These are phyloP conservation scores for Gallinago jamesoni DNA, from an alignment of 2,113 vertebrate species.

Conservation along the genomic window DNA sequence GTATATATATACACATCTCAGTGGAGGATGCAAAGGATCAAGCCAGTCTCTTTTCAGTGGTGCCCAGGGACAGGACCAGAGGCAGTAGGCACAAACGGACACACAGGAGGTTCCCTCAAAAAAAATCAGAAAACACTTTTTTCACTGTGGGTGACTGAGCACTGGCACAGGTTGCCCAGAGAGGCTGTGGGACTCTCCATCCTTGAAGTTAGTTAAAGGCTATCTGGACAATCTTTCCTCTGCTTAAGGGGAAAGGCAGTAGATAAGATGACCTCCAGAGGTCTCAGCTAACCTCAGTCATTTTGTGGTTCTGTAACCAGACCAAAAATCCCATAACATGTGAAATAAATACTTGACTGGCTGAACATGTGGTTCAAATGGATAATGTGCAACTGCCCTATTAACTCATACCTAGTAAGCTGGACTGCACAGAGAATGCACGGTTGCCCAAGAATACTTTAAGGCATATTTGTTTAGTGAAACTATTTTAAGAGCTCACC, in stretches of 20 bases:
- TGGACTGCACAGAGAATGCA: neutral
- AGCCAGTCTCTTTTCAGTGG: neutral
- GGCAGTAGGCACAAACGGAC: neutral
- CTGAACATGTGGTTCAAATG: neutral
- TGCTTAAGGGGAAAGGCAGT: neutral
- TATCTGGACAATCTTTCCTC: neutral
- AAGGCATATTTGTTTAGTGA: neutral
- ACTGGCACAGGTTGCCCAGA: neutral
- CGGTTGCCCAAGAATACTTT: neutral
- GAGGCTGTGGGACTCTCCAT: neutral
- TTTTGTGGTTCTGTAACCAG: neutral
- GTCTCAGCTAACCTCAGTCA: neutral
- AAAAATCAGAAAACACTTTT: neutral
- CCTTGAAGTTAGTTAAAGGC: neutral
- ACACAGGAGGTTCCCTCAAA: neutral
- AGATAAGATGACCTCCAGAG: neutral
- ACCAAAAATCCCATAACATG: neutral
- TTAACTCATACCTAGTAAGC: neutral
- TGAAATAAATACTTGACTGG: neutral
- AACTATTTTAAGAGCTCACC: conserved; percentile 7
- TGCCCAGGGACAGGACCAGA: neutral
- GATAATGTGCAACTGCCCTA: neutral
- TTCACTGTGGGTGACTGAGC: neutral
- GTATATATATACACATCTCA: neutral
- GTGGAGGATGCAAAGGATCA: neutral